Base-by-base conservation (phyloP, 2,888 invertebrate species). In the Pseudococcus viburni region DNA sequence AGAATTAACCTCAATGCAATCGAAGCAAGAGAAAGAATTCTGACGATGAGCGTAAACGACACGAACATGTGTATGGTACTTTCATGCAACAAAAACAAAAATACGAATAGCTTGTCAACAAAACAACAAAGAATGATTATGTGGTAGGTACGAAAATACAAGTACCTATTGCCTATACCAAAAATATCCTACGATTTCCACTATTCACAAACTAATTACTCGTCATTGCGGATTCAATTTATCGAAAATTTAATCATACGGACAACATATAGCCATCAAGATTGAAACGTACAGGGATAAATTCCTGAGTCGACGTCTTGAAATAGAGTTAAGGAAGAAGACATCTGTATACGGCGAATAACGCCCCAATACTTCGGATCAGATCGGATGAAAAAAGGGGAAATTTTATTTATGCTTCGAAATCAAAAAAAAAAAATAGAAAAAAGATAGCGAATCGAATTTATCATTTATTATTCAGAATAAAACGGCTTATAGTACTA, bases 391-490 rank as follows among this genome's bases (percentile, higher is more conserved):
- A 17, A 73, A 73, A 80, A 80, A 39, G 42, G 42, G 26, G 17
- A 80, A 80, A 80, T 42, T 80, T 80, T 80, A 80, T 80, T 80
- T 80, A 80, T 42, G 42, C 33, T 80, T 80, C 19, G 80, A n/a
- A n/a, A 80, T 80, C 33, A 22, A 22, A 80, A 33, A 46, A 22
- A 22, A 80, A 33, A 46, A 46, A 51, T 19, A 22, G 15, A 80
- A 33, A 80, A n/a, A 39, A 46, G 22, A 80, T 80, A 80, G 17
- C 42, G 80, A 80, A 80, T 80, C 42, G 80, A 80, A 80, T 80
- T 80, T 80, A 80, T 80, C 80, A 80, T 80, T 80, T 80, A 42
- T 80, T 80, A 80, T 80, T 80, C 80, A 80, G 33, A 80, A 42
- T 22, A 80, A 80, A 80, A 80, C 42, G 80, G 33, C 80, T 80